Conservation (phyloP, 2,113 vertebrate species). For the Alouatta palliata region DNA sequence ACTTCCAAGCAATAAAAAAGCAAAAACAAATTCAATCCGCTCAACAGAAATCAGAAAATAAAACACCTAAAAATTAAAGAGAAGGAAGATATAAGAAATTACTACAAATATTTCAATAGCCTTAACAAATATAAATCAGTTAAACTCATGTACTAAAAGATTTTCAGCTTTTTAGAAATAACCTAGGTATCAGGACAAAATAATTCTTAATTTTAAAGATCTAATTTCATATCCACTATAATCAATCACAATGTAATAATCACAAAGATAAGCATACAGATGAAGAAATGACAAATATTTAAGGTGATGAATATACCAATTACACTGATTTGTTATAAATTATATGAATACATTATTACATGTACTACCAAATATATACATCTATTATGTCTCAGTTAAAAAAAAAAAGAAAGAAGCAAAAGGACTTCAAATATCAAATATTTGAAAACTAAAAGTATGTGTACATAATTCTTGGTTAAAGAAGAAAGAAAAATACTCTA, state of each 20-base stretch:
- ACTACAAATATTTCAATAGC: background rate
- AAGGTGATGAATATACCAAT: background rate
- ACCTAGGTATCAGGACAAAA: background rate
- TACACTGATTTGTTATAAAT: background rate
- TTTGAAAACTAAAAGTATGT: slow-evolving; percentile 9
- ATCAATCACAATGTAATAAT: background rate
- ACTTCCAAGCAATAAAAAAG: background rate
- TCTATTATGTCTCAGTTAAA: background rate
- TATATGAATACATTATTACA: background rate
- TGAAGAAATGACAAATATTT: background rate
- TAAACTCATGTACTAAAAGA: background rate
- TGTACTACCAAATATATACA: background rate
- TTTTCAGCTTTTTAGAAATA: background rate
- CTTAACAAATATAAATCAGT: background rate
- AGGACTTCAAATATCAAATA: background rate
- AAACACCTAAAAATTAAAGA: background rate
- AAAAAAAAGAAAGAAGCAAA: background rate
- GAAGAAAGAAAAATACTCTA: background rate
- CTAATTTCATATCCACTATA: background rate
- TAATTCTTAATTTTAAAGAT: background rate
- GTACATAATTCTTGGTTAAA: background rate
- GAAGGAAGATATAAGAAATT: background rate
- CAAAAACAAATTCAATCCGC: background rate
- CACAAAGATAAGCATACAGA: background rate
- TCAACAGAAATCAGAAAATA: background rate